phyloP scores from a whole-genome alignment of 2,797 vertebrate species.

The Meda fulgida region DNA sequence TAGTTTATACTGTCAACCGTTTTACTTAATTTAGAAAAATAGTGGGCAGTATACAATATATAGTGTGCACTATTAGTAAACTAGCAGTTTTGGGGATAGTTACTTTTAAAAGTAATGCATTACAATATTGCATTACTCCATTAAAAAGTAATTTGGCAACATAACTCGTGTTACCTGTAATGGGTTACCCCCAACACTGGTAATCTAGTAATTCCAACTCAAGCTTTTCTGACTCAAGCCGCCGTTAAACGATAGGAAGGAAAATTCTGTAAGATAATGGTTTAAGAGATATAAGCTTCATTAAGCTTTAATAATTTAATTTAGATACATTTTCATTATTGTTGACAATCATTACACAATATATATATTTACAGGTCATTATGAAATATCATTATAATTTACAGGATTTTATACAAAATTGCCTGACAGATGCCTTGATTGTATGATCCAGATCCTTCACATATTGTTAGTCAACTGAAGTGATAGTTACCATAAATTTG shows the following conservation, averaged over 20 bases:
- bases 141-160: background rate
- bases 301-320: conserved; percentile 86
- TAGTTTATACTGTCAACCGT: background rate
- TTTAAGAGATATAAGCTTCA: conserved; percentile 77
- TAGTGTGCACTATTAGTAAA: background rate
- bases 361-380: conserved; percentile 84
- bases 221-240: background rate
- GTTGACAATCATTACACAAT: conserved; percentile 86
- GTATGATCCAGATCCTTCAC: conserved; percentile 75
- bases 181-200: background rate
- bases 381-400: conserved; percentile 87
- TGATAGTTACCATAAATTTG: conserved; percentile 33
- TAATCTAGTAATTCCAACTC: background rate
- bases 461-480: conserved; percentile 67
- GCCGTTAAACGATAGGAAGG: conserved; percentile 5
- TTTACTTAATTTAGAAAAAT: background rate
- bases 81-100: background rate
- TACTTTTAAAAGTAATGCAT: background rate
- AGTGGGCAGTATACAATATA: background rate
- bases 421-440: conserved; percentile 80
- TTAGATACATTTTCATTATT: conserved; percentile 86
- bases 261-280: conserved; percentile 68
- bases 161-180: background rate
- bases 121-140: background rate
- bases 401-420: conserved; percentile 86